phyloP scores from a whole-genome alignment of 2,888 invertebrate genomes.

The Candidula unifasciata region DNA sequence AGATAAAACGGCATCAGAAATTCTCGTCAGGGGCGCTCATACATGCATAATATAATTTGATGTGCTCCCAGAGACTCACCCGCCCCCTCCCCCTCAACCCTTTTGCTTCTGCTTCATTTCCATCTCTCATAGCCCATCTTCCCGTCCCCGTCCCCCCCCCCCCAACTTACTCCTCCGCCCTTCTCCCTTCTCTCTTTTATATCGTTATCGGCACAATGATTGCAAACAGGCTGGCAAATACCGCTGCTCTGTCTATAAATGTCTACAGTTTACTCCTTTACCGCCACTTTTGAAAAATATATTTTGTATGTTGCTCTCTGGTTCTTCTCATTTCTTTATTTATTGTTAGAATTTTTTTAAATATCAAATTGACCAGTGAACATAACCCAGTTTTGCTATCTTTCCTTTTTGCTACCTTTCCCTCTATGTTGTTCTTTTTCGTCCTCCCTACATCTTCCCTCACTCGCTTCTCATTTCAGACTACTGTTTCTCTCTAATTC shows the following conservation, averaged over 20 bases:
- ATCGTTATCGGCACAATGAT: not conserved
- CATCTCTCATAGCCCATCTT: not conserved
- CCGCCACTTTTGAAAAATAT: not conserved
- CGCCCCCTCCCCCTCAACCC: not conserved
- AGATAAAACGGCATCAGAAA: not conserved
- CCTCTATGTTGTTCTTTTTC: no score
- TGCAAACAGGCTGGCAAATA: not conserved
- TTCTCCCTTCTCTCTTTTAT: not conserved
- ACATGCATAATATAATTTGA: slow-evolving; percentile 16
- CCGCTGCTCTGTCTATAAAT: not conserved
- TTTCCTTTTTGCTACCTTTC: no score
- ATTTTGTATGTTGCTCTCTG: not conserved
- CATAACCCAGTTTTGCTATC: no score
- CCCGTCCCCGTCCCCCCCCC: not conserved
- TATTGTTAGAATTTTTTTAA: no score
- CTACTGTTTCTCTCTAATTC: no score
- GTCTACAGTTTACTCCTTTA: not conserved
- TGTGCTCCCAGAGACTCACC: not conserved
- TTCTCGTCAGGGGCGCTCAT: not conserved
- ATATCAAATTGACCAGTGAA: no score
- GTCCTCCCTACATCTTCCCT: no score
- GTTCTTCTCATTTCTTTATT: not conserved
- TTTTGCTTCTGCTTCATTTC: not conserved
- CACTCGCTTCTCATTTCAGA: no score
- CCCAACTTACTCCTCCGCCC: no score